phyloP scores from a whole-genome alignment of 2,113 vertebrate species.

The Xyrauchen texanus region DNA sequence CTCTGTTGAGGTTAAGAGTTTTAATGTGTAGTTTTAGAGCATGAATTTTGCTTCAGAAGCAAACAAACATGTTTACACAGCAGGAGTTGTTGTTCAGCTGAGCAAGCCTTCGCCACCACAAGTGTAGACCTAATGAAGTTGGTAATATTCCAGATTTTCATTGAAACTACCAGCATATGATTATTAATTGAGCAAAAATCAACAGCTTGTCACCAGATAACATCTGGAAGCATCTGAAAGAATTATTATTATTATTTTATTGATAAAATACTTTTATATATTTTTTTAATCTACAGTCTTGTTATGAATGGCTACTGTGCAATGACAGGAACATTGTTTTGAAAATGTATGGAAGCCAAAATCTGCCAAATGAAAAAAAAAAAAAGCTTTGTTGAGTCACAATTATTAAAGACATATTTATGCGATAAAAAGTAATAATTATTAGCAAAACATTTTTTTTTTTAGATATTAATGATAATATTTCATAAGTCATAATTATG shows the following conservation, averaged over 20 bases:
- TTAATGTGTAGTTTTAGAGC: not conserved
- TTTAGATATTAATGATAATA: too few species aligned
- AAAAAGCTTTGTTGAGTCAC: too few species aligned
- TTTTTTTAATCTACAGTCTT: constrained; percentile 22
- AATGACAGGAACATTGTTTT: too few species aligned
- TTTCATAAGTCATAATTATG: too few species aligned
- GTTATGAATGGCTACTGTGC: not conserved
- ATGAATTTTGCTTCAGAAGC: not conserved
- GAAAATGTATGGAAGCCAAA: too few species aligned
- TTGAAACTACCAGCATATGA: constrained; percentile 51
- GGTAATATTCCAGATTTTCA: constrained; percentile 62
- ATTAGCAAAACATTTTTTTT: too few species aligned
- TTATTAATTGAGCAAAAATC: constrained; percentile 63
- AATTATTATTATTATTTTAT: constrained; percentile 38
- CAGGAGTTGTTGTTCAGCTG: constrained; percentile 14
- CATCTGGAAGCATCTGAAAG: constrained; percentile 51
- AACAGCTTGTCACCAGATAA: constrained; percentile 39
- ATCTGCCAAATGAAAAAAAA: too few species aligned
- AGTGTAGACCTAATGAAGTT: constrained; percentile 48
- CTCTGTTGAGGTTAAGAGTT: not conserved
- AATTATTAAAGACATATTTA: too few species aligned
- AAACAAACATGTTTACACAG: not conserved
- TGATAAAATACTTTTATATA: constrained; percentile 42
- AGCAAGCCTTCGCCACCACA: constrained; percentile 20
- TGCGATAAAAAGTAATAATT: too few species aligned